phyloP scores from a whole-genome alignment of 1,140 invertebrate genomes.

The Himalopsyche phryganea region DNA sequence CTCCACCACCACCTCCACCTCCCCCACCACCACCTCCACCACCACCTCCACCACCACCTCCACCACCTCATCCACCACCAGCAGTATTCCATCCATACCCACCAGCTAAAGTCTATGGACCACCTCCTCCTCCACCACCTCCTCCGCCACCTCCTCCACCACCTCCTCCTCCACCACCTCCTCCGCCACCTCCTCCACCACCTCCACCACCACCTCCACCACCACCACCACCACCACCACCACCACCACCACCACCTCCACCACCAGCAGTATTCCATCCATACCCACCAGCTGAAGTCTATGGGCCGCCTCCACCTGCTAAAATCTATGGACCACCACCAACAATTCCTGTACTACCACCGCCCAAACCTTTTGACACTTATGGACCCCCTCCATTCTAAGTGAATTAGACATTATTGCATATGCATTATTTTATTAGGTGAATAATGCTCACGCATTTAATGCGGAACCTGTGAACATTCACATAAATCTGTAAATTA shows the following conservation, averaged over 20 bases:
- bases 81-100: background rate
- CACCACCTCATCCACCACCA: background rate
- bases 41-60: background rate
- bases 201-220: slow-evolving; percentile 8
- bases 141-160: slow-evolving; percentile 11
- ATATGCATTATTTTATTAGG: background rate
- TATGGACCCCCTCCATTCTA: slow-evolving; percentile 20
- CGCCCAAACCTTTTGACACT: slow-evolving; percentile 4
- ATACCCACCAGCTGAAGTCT: background rate
- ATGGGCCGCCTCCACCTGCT: slow-evolving; percentile 16
- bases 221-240: slow-evolving; percentile 1
- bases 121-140: slow-evolving; percentile 13
- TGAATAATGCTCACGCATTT: background rate
- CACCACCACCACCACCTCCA: slow-evolving; percentile 2
- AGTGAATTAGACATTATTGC: too few species aligned
- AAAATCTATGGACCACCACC: background rate
- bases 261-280: background rate
- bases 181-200: slow-evolving; percentile 3
- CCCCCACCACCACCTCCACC: background rate
- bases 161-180: slow-evolving; percentile 17
- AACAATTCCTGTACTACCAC: slow-evolving; percentile 1
- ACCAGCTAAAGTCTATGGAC: slow-evolving; percentile 34
- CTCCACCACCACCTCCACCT: background rate
- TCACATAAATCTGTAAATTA: background rate
- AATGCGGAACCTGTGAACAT: background rate